phyloP scores from a whole-genome alignment of 2,797 vertebrate species.

The Sebastes baramenuke region DNA sequence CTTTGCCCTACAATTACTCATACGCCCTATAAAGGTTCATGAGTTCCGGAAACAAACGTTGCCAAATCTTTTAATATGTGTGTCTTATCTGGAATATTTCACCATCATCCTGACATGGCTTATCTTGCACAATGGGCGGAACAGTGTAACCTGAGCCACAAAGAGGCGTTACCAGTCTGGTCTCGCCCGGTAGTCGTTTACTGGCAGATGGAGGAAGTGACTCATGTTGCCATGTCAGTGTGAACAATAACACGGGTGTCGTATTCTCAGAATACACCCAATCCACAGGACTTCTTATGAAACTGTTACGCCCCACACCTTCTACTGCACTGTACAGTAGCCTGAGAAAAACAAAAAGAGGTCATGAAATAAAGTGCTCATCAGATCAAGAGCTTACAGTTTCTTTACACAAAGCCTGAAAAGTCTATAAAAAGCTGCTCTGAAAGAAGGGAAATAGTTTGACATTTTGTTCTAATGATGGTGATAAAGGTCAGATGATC shows the following conservation, averaged over 20 bases:
- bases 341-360: neutral
- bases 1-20: neutral
- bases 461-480: slow-evolving; percentile 7
- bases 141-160: slow-evolving; percentile 42
- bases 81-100: neutral
- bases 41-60: neutral
- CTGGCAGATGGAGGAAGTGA: slow-evolving; percentile 61
- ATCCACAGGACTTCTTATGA: neutral
- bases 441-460: neutral
- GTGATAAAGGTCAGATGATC: slow-evolving; percentile 20
- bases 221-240: slow-evolving; percentile 34
- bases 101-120: neutral
- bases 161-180: slow-evolving; percentile 22
- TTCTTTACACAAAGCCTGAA: neutral
- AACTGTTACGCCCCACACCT: neutral
- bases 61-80: neutral
- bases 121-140: neutral
- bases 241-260: slow-evolving; percentile 32
- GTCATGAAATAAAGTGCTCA: neutral
- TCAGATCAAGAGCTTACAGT: neutral
- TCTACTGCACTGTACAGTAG: neutral
- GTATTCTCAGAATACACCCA: slow-evolving; percentile 1
- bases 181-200: slow-evolving; percentile 37
- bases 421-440: neutral
- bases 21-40: neutral